Base-by-base conservation (phyloP, 2,797 vertebrate species). In the Anisognathus igniventris region DNA sequence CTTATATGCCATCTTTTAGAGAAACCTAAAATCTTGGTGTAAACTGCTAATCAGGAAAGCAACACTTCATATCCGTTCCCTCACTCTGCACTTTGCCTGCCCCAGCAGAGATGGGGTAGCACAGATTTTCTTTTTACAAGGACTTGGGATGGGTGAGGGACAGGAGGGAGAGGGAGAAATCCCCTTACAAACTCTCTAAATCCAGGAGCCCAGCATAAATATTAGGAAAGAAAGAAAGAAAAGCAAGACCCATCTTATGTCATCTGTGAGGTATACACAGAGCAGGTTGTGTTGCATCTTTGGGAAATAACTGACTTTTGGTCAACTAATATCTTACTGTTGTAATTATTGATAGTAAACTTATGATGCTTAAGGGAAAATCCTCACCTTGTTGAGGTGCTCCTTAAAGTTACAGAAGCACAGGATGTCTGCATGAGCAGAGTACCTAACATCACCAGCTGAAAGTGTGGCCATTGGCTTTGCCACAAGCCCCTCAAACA, bases 1-100 rank as follows among this genome's bases (percentile, higher is more conserved):
- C 33, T 56, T 84, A 67, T 6, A 51, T 94, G 42, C 94, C 89
- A 95, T 95, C 95, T 95, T 81, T 91, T 92, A 87, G 37, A 79
- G 88, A 87, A 80, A 71, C 45, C 42, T 79, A 54, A 85, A 93
- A 44, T 93, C 67, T 88, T 91, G 68, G 53, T 17, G 33, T 89
- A 91, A 90, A 80, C 44, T 68, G 35, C 35, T 95, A 74, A 92
- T 94, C 31, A 47, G 27, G 33, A 65, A 87, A 75, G 42, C 65
- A 73, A 50, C n/a, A 21, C n/a, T 92, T 93, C 28, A 7, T 82
- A 70, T 37, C 39, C 47, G 9, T 91, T 92, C 33, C 54, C 25
- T 86, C 50, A n/a, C 31, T 82, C 61, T 66, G 31, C 10, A 42
- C 11, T 77, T 91, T 20, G 19, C 31, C 61, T 74, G 40, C 18